Evolutionary conservation across 2,888 invertebrate species (phyloP).

Genomic region (Ceramica pisi): DNA sequence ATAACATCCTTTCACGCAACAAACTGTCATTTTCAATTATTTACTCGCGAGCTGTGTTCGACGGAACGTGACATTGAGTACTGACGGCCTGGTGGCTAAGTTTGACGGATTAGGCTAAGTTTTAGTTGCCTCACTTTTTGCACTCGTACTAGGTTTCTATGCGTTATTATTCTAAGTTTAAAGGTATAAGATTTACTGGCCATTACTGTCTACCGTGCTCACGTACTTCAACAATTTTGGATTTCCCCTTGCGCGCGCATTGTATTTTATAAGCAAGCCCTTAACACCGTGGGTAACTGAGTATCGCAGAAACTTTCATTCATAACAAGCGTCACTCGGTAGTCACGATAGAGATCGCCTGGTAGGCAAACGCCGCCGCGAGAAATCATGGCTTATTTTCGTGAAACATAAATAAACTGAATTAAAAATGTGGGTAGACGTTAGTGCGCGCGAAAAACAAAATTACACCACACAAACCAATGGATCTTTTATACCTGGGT

Average conservation of each 20-base stretch:
- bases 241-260: slow-evolving; percentile 77
- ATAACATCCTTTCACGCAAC: no score
- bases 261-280: slow-evolving; percentile 58
- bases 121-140: no score
- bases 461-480: slow-evolving; percentile 91
- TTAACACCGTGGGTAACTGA: slow-evolving; percentile 60
- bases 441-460: slow-evolving; percentile 91
- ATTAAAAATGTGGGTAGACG: slow-evolving; percentile 90
- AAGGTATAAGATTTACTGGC: slow-evolving; percentile 43
- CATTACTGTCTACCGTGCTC: slow-evolving; percentile 39
- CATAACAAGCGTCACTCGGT: slow-evolving; percentile 71
- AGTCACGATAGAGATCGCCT: slow-evolving; percentile 80
- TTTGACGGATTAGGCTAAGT: no score
- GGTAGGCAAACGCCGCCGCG: slow-evolving; percentile 80
- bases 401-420: slow-evolving; percentile 67
- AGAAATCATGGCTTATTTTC: slow-evolving; percentile 73
- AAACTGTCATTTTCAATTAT: no score
- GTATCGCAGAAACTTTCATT: slow-evolving; percentile 73
- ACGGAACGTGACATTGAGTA: no score
- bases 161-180: no score
- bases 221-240: slow-evolving; percentile 42
- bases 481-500: slow-evolving; percentile 93
- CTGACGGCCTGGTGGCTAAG: no score
- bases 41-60: no score
- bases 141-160: no score